Evolutionary conservation across 2,888 invertebrate genomes (phyloP).

Genomic region (Pristionchus exspectatus): DNA sequence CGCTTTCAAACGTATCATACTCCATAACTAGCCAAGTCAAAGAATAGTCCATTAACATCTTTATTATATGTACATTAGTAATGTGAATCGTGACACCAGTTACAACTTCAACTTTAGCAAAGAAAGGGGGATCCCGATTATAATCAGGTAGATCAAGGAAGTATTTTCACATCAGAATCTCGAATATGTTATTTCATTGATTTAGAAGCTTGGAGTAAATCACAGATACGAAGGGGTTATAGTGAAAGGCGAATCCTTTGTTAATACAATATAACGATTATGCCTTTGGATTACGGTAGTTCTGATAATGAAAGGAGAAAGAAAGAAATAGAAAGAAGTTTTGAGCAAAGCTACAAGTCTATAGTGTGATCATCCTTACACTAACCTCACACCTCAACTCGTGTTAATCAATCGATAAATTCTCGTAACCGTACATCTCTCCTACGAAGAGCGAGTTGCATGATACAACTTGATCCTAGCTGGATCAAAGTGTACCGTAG

Average conservation of each 20-base stretch:
- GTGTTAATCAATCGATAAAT: slow-evolving; percentile 30
- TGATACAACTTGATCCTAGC: slow-evolving; percentile 79
- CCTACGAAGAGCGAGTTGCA: slow-evolving; percentile 53
- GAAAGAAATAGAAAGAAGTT: not conserved
- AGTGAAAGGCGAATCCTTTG: not conserved
- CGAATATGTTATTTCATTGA: slow-evolving; percentile 28
- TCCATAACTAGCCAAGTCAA: not conserved
- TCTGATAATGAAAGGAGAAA: not conserved
- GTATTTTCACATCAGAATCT: slow-evolving; percentile 5
- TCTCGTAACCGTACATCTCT: not conserved
- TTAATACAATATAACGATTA: slow-evolving; percentile 10
- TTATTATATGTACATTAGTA: slow-evolving; percentile 47
- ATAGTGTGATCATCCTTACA: not conserved
- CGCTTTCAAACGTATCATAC: not conserved
- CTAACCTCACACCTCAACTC: slow-evolving; percentile 1
- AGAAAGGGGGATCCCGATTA: slow-evolving; percentile 16
- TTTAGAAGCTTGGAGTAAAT: not conserved
- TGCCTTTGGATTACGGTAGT: not conserved
- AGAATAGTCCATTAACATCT: not conserved
- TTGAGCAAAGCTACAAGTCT: slow-evolving; percentile 12
- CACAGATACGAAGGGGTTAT: slow-evolving; percentile 26
- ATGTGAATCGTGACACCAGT: slow-evolving; percentile 27
- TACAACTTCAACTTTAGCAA: slow-evolving; percentile 23
- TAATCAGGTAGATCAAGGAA: slow-evolving; percentile 30
- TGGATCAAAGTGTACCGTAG: slow-evolving; percentile 82